Base-by-base conservation (phyloP, 2,113 vertebrate species). In the Gnathonemus echidnorhynchus region DNA sequence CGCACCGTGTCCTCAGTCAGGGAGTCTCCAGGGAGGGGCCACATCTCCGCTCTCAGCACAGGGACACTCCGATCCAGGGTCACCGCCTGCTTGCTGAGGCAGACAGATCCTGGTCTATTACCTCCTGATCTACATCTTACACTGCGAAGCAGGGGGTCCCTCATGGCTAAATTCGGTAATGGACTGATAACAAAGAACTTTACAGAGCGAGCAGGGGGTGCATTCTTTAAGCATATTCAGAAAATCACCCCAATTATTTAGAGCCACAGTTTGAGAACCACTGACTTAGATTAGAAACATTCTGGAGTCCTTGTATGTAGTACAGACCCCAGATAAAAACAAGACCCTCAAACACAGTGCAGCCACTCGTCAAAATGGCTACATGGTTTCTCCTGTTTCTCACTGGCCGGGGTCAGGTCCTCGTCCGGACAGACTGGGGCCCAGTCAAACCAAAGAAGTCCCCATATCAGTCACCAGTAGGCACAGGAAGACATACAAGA, bases 41-140 rank as follows among this genome's bases (percentile, higher is more conserved):
- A 99, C 94, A 99, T 98, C 94, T 99, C 98, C 93, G 98, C 98
- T 93, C 96, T 95, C 93, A 99, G 95, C 91, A 95, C 94, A 2
- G 97, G 97, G 27, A 95, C 95, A 74, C 95, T 97, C 95, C 96
- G 96, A 92, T 95, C 96, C 96, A 95, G 92, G 90, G 96, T 93
- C 91, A 95, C 93, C 92, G 93, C 91, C 0, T 96, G 95, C 93
- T 97, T 97, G 91, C 96, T 96, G 94, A 58, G 88, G 91, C 39
- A 92, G n/a, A 91, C 49, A 35, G 7, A 45, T 48, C 7, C 35
- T 48, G 45, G 1, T 85, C 62, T 31, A 11, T 31, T 27, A 89
- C 21, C 42, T n/a, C 27, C 45, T 17, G 24, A 87, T n/a, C 50
- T 8, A 53, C 50, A 2, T n/a, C 62, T 66, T 11, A 66, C 62